phyloP scores from a whole-genome alignment of 2,113 vertebrate genomes.

The Asarcornis scutulata region DNA sequence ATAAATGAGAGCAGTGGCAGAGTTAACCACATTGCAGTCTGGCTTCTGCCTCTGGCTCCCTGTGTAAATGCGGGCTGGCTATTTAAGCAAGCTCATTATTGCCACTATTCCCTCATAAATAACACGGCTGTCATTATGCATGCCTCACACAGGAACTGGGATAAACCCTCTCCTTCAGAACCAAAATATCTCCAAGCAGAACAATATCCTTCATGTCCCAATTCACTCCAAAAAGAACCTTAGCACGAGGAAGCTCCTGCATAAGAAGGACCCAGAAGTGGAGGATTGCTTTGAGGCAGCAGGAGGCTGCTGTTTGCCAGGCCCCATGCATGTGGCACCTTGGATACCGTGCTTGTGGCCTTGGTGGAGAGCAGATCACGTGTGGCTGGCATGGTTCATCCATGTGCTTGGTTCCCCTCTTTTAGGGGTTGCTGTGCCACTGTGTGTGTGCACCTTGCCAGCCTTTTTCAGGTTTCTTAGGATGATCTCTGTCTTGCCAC shows the following conservation, averaged over 20 bases:
- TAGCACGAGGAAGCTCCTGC: neutral
- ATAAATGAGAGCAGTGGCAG: neutral
- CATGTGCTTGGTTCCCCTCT: neutral
- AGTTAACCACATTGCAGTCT: neutral
- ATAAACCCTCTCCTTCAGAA: neutral
- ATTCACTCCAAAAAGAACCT: neutral
- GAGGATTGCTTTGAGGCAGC: neutral
- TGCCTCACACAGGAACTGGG: neutral
- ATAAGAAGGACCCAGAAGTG: neutral
- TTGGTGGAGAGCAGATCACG: neutral
- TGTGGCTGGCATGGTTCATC: neutral
- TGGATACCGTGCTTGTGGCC: neutral
- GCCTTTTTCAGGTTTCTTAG: neutral
- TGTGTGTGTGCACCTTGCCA: neutral
- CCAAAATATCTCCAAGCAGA: neutral
- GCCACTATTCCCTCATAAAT: neutral
- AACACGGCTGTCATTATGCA: neutral
- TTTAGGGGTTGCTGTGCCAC: neutral
- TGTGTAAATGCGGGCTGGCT: neutral
- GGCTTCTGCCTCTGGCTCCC: neutral
- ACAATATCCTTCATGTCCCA: neutral
- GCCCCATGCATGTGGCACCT: neutral
- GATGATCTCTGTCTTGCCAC: neutral
- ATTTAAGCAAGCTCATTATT: neutral
- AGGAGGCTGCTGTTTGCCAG: neutral